Conservation (phyloP, 2,888 invertebrate genomes). For the Tenthredo mesomela region DNA sequence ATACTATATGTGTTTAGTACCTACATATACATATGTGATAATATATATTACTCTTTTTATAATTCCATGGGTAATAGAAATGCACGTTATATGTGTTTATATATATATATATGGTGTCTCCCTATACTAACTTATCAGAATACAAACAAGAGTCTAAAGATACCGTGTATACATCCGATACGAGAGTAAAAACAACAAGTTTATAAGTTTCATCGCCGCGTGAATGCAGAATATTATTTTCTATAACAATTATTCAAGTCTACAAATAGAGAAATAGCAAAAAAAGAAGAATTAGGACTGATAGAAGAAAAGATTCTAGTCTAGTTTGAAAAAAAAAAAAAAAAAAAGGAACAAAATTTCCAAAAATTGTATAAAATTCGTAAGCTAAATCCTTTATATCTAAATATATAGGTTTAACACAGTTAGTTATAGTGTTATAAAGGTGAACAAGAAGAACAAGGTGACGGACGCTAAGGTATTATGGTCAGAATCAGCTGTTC, state of each 20-base stretch:
- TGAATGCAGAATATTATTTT: background rate
- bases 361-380: too few species aligned
- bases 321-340: too few species aligned
- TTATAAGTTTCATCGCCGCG: background rate
- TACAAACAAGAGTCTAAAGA: slow-evolving; percentile 41
- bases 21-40: too few species aligned
- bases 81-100: too few species aligned
- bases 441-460: background rate
- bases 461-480: background rate
- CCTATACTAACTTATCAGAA: slow-evolving; percentile 1
- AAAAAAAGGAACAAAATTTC: too few species aligned
- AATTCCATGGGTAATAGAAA: too few species aligned
- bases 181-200: slow-evolving; percentile 20
- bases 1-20: background rate
- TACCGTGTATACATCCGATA: slow-evolving; percentile 9
- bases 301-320: background rate
- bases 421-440: too few species aligned
- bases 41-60: too few species aligned
- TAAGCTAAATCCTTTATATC: background rate
- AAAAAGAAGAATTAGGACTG: too few species aligned
- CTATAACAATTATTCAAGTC: background rate
- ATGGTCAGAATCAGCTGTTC: slow-evolving; percentile 30
- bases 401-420: background rate
- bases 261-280: background rate
- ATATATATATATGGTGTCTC: background rate